A percentile compares a stretch with the other conserved stretches of the same genome.
Evolutionary conservation across 2,113 vertebrate species (phyloP).

Genomic region (Notothenia coriiceps): DNA sequence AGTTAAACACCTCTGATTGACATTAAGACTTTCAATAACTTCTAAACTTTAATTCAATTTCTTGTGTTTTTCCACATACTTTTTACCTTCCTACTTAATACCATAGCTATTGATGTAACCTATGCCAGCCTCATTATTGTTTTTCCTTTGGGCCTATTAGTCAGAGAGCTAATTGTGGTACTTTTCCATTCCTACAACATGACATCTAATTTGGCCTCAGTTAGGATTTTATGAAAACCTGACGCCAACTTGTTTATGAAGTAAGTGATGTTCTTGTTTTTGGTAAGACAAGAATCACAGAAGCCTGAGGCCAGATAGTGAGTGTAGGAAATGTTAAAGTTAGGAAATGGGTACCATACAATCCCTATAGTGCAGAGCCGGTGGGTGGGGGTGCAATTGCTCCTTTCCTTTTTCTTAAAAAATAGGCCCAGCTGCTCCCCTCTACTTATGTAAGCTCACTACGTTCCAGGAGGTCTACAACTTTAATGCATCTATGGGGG

Average conservation of each 20-base stretch:
- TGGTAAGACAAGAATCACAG: slow-evolving; percentile 46
- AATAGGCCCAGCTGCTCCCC: slow-evolving; percentile 20
- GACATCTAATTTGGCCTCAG: slow-evolving; percentile 53
- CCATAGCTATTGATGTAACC: background rate
- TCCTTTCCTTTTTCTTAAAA: slow-evolving; percentile 38
- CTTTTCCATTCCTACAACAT: slow-evolving; percentile 45
- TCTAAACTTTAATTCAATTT: background rate
- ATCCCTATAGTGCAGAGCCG: background rate
- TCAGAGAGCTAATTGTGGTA: slow-evolving; percentile 24
- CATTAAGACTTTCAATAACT: background rate
- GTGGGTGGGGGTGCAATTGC: slow-evolving; percentile 29
- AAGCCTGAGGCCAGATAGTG: slow-evolving; percentile 38
- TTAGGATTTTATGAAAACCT: slow-evolving; percentile 41
- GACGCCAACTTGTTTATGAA: slow-evolving; percentile 50
- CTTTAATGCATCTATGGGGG: slow-evolving; percentile 25
- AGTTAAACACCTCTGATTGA: background rate
- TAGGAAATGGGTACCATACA: slow-evolving; percentile 61
- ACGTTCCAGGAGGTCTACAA: slow-evolving; percentile 24
- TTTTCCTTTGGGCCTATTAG: slow-evolving; percentile 33
- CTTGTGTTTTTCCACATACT: slow-evolving; percentile 5
- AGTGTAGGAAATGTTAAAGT: slow-evolving; percentile 39
- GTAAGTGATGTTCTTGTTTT: slow-evolving; percentile 61
- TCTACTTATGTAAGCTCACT: slow-evolving; percentile 30
- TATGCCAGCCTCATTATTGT: slow-evolving; percentile 24
- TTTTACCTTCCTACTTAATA: background rate